These are phyloP conservation scores for Amia ocellicauda DNA, from an alignment of 2,113 vertebrate genomes.

Conservation along the genomic window DNA sequence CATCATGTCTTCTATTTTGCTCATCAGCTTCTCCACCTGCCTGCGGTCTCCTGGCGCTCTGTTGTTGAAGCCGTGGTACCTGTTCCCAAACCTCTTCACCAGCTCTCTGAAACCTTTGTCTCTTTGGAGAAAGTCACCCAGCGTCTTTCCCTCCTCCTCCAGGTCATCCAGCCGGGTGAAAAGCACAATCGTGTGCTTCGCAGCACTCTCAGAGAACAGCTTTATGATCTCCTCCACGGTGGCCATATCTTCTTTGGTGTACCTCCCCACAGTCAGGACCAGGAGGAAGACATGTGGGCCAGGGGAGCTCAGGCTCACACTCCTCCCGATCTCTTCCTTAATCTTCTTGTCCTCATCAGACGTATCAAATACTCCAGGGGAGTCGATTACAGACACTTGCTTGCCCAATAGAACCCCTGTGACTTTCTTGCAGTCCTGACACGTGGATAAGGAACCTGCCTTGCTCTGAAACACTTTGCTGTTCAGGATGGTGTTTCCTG, in stretches of 20 bases:
- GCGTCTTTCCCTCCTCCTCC: neutral
- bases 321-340: neutral
- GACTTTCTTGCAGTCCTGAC: neutral
- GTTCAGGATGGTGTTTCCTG: neutral
- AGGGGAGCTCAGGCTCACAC: neutral
- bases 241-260: neutral
- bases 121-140: neutral
- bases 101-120: conserved; percentile 10
- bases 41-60: neutral
- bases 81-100: neutral
- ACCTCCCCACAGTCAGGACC: neutral
- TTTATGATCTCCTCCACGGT: neutral
- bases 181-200: conserved; percentile 18
- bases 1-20: neutral
- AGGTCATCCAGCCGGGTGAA: conserved; percentile 29
- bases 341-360: neutral
- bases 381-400: conserved; percentile 15
- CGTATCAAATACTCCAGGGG: conserved; percentile 27
- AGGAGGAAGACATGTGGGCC: conserved; percentile 10
- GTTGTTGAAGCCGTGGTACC: conserved; percentile 19
- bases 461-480: neutral
- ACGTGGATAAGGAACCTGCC: fast-evolving
- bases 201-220: neutral
- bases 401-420: neutral
- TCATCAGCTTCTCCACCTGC: conserved; percentile 25